phyloP scores from a whole-genome alignment of 2,888 invertebrate genomes.

The Hyppa rectilinea region DNA sequence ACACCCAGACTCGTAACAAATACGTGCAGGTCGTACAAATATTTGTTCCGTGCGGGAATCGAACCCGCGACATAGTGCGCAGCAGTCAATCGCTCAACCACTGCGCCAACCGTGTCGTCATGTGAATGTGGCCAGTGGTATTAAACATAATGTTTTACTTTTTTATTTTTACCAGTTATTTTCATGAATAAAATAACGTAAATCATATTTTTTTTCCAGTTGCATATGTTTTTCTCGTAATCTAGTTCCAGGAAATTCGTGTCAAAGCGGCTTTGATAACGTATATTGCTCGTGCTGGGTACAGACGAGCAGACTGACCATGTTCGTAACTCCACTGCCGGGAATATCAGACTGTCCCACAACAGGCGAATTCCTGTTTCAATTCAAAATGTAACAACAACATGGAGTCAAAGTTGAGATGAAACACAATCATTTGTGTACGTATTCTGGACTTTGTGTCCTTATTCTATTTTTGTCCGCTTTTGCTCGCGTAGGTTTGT shows the following conservation, averaged over 20 bases:
- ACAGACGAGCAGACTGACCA: slow-evolving; percentile 18
- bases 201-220: not conserved
- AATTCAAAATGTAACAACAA: slow-evolving; percentile 47
- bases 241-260: slow-evolving; percentile 21
- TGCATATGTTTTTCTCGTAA: not conserved
- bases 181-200: not conserved
- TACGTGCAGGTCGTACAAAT: too few species aligned
- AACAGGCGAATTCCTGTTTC: slow-evolving; percentile 45
- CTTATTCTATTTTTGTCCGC: slow-evolving; percentile 32
- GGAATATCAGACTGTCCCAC: slow-evolving; percentile 31
- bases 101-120: too few species aligned
- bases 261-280: slow-evolving; percentile 27
- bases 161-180: not conserved
- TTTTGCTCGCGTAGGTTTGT: slow-evolving; percentile 24
- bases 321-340: slow-evolving; percentile 10
- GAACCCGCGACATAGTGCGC: too few species aligned
- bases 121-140: not conserved
- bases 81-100: too few species aligned
- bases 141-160: not conserved
- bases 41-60: too few species aligned
- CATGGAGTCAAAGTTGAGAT: slow-evolving; percentile 43
- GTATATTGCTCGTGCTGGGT: slow-evolving; percentile 10
- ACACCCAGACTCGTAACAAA: too few species aligned
- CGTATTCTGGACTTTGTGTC: slow-evolving; percentile 29
- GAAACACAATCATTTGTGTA: slow-evolving; percentile 42